These are phyloP conservation scores for Archocentrus centrarchus DNA, from an alignment of 2,113 vertebrate genomes.

Conservation along the genomic window DNA sequence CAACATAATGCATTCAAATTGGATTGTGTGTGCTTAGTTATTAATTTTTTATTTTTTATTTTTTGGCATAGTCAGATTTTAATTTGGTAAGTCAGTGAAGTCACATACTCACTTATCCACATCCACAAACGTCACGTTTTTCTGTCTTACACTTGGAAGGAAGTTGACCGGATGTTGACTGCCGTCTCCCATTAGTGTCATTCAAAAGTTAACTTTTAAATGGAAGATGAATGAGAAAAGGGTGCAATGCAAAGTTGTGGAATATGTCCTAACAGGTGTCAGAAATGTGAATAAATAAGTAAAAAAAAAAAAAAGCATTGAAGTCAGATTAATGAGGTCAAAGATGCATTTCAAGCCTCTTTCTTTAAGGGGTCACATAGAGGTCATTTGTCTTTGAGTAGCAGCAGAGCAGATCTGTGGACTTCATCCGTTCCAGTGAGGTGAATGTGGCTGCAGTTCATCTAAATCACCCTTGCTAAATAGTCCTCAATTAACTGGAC, in stretches of 20 bases:
- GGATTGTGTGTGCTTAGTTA: constrained; percentile 11
- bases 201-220: background rate
- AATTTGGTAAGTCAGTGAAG: constrained; percentile 23
- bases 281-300: background rate
- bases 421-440: background rate
- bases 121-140: background rate
- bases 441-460: background rate
- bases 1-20: constrained; percentile 45
- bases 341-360: background rate
- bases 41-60: constrained; percentile 46
- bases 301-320: background rate
- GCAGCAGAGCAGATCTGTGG: background rate
- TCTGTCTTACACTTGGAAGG: background rate
- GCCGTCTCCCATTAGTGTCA: background rate
- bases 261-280: background rate
- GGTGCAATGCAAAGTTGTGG: background rate
- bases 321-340: background rate
- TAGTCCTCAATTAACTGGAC: too few species aligned
- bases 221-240: background rate
- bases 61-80: constrained; percentile 14
- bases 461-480: background rate
- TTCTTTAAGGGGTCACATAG: background rate
- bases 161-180: background rate
- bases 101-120: background rate
- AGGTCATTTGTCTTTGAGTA: constrained; percentile 13